A percentile compares a stretch with the other conserved stretches of the same genome.
Conservation (phyloP, 2,113 vertebrate genomes). For the Hydrochoerus hydrochaeris region DNA sequence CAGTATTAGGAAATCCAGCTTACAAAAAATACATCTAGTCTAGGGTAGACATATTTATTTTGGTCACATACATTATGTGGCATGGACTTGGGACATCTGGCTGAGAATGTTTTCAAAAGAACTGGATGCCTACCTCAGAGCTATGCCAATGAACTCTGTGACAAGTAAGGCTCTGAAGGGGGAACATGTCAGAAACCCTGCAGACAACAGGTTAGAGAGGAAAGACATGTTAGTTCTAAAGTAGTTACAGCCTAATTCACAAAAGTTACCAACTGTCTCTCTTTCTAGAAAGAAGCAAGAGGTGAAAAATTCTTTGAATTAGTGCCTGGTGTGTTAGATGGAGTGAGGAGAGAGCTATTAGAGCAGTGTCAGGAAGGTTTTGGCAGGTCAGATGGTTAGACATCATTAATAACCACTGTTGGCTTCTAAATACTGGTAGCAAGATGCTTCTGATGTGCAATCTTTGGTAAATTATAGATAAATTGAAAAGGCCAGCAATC, state of each 20-base stretch:
- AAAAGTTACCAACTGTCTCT: slow-evolving; percentile 85
- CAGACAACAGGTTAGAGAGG: slow-evolving; percentile 81
- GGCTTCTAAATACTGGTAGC: slow-evolving; percentile 93
- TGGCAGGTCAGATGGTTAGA: slow-evolving; percentile 86
- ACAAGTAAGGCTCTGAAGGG: slow-evolving; percentile 82
- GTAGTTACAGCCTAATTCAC: slow-evolving; percentile 90
- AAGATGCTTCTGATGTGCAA: slow-evolving; percentile 90
- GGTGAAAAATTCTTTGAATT: slow-evolving; percentile 89
- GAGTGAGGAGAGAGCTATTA: slow-evolving; percentile 88
- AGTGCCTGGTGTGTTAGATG: slow-evolving; percentile 87
- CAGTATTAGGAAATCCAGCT: slow-evolving; percentile 92
- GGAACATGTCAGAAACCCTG: slow-evolving; percentile 82
- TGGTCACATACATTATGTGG: slow-evolving; percentile 91
- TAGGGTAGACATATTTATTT: slow-evolving; percentile 91
- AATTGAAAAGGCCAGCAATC: slow-evolving; percentile 92
- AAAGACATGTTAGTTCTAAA: slow-evolving; percentile 88
- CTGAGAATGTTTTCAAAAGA: slow-evolving; percentile 82
- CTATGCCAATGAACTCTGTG: slow-evolving; percentile 71
- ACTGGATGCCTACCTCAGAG: slow-evolving; percentile 78
- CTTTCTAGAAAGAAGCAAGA: slow-evolving; percentile 89
- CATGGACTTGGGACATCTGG: slow-evolving; percentile 84
- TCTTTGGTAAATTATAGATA: slow-evolving; percentile 92
- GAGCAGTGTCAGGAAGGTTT: slow-evolving; percentile 88
- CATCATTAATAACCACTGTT: slow-evolving; percentile 89
- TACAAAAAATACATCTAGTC: slow-evolving; percentile 91